These are phyloP conservation scores for Eubucco bourcierii DNA, from an alignment of 2,113 vertebrate genomes.

Conservation along the genomic window DNA sequence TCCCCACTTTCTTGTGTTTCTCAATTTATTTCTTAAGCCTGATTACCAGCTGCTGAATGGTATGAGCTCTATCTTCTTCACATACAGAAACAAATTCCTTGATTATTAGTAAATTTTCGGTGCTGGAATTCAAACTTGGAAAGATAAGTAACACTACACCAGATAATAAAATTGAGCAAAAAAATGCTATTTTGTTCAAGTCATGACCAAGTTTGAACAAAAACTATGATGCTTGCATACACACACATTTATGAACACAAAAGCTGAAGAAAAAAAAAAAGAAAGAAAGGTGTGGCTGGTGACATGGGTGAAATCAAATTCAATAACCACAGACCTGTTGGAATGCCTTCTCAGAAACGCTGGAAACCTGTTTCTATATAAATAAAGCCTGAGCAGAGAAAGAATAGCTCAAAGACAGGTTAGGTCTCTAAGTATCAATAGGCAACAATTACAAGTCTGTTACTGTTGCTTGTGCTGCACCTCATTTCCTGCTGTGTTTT, in stretches of 20 bases:
- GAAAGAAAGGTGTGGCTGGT: background rate
- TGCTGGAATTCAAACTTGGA: background rate
- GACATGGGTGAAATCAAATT: background rate
- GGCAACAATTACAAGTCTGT: background rate
- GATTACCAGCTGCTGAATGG: background rate
- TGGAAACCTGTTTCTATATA: background rate
- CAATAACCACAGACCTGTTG: background rate
- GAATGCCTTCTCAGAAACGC: background rate
- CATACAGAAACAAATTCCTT: background rate
- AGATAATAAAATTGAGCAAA: background rate
- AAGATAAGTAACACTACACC: background rate
- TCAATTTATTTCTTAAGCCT: background rate
- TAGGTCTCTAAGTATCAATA: background rate
- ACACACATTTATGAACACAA: background rate
- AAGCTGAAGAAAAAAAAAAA: background rate
- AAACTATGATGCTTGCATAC: background rate
- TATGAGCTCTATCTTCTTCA: background rate
- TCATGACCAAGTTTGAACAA: background rate
- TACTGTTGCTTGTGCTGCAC: background rate
- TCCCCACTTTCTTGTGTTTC: background rate
- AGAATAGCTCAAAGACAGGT: background rate
- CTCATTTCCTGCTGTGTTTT: background rate
- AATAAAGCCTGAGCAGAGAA: background rate
- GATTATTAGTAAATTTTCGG: background rate
- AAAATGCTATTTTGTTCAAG: background rate